These are phyloP conservation scores for Acanthurus lineatus DNA, from an alignment of 2,797 vertebrate genomes.

Conservation along the genomic window DNA sequence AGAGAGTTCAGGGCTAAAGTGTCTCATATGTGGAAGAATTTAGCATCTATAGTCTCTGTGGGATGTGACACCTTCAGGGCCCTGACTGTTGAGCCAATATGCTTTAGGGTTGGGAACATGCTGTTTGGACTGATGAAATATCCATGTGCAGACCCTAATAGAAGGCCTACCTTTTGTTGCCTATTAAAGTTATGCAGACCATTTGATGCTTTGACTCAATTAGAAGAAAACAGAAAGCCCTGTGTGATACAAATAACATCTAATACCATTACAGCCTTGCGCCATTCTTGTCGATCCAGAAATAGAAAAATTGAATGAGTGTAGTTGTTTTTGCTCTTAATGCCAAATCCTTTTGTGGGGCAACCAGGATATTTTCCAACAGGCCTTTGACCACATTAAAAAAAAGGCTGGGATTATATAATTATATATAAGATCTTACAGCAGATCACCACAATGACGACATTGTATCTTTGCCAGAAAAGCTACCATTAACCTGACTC, in stretches of 20 bases:
- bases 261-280: neutral
- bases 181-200: conserved; percentile 9
- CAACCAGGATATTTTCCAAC: conserved; percentile 64
- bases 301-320: conserved; percentile 27
- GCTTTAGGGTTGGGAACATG: conserved; percentile 27
- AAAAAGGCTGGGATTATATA: conserved; percentile 74
- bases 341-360: conserved; percentile 42
- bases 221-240: conserved; percentile 13
- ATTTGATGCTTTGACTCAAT: conserved; percentile 29
- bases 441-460: conserved; percentile 70
- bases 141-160: conserved; percentile 39
- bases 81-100: conserved; percentile 29
- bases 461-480: conserved; percentile 74
- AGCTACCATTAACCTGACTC: conserved; percentile 70
- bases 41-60: conserved; percentile 29
- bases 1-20: conserved; percentile 12
- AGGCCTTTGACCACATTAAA: conserved; percentile 44
- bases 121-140: conserved; percentile 33
- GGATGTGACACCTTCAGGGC: conserved; percentile 37
- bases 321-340: conserved; percentile 27
- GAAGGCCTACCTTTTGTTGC: neutral
- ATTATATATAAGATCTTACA: conserved; percentile 67
- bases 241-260: too few species aligned
- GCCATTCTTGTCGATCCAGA: conserved; percentile 38
- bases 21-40: conserved; percentile 2